Conservation (phyloP, 2,113 vertebrate genomes). For the Apaloderma vittatum region DNA sequence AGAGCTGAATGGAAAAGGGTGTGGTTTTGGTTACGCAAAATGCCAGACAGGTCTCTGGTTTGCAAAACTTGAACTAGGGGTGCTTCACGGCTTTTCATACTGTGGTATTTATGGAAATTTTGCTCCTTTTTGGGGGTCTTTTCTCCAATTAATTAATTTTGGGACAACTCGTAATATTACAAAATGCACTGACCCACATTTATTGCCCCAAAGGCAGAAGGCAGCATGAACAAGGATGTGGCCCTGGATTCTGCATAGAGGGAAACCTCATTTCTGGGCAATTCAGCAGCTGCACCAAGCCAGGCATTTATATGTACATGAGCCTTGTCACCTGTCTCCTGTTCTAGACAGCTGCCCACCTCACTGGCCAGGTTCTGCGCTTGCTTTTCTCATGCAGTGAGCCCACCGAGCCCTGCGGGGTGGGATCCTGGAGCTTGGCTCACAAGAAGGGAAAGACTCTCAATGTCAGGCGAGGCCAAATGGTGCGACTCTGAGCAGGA, state of each 20-base stretch:
- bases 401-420: too few relatives aligned
- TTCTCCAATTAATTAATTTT: background rate
- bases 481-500: background rate
- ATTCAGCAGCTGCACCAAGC: background rate
- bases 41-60: background rate
- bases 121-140: background rate
- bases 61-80: background rate
- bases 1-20: background rate
- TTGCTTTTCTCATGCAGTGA: background rate
- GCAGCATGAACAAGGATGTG: background rate
- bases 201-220: background rate
- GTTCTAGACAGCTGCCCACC: background rate
- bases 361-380: background rate
- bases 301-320: fast-evolving
- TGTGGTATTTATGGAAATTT: background rate
- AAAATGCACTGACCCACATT: background rate
- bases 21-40: background rate
- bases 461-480: fast-evolving
- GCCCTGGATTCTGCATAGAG: background rate
- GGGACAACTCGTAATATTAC: background rate
- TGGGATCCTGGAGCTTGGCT: background rate
- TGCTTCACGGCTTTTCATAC: background rate
- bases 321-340: background rate
- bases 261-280: background rate
- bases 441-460: background rate